Base-by-base conservation (phyloP, 2,888 invertebrate species). In the Globia sparganii region DNA sequence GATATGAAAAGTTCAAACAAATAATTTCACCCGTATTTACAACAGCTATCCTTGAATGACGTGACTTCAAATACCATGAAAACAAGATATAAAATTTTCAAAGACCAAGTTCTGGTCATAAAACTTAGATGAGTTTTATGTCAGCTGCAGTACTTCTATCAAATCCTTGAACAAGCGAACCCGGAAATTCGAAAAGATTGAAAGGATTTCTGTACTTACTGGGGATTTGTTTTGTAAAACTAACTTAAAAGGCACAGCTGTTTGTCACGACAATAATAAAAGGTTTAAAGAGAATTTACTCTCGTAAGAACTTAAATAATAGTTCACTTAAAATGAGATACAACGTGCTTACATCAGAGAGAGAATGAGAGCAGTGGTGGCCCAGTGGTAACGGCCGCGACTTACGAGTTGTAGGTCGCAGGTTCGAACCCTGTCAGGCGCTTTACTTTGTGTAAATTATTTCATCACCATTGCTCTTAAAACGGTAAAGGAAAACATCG, bases 51-150 rank as follows among this genome's bases (percentile, higher is more conserved):
- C 15, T 31, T 13, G 15, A 25, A 49, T 25, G 1, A 25, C 5
- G 15, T 62, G 21, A 25, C 18, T 4, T 56, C 9, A 15, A 6
- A 8, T 64, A 62, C 9, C 0, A 1, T 9, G 5, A n/a, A n/a
- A 49, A 40, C 11, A 4, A 49, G 1, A 11, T 40, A 68, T 18
- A 43, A 49, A 28, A 40, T 43, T 43, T 13, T 49, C 49, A 49
- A 40, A 68, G 21, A 68, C 4, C 21, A 68, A 77, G 67, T 49
- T 61, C 21, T 61, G 15, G 18, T 59, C n/a, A 53, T 31, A n/a
- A 46, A 80, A 72, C 56, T 58, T 40, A 31, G 31, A 72, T 5
- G 43, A 71, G 4, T 37, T 80, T 72, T 21, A 64, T 31, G 25
- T n/a, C 62, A 64, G 21, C 43, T 72, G 18, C 43, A 25, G 8